phyloP scores from a whole-genome alignment of 2,797 vertebrate genomes.

The Muscicapa striata region DNA sequence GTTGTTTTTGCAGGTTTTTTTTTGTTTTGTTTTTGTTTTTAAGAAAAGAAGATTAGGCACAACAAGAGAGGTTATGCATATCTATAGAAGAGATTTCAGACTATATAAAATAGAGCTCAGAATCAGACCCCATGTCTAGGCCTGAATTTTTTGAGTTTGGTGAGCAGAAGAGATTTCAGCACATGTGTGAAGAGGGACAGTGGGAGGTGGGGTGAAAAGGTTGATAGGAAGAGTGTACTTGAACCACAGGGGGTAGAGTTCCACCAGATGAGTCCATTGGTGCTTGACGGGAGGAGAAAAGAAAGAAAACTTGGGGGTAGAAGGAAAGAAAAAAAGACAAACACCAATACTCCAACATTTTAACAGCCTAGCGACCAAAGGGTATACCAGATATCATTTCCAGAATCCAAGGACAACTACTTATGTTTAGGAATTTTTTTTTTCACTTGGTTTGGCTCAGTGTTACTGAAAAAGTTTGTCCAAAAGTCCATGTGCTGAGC shows the following conservation, averaged over 20 bases:
- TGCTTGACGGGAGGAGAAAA: neutral
- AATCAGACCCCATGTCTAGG: neutral
- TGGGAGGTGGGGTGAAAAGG: conserved; percentile 21
- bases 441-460: neutral
- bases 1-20: neutral
- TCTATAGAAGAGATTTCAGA: neutral
- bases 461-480: neutral
- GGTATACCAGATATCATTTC: neutral
- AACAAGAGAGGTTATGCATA: neutral
- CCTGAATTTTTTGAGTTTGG: neutral
- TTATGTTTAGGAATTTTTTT: rapidly evolving
- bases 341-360: neutral
- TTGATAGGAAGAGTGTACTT: conserved; percentile 39
- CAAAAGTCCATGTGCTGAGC: neutral
- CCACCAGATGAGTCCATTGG: neutral
- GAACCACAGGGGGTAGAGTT: conserved; percentile 17
- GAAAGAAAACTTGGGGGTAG: neutral
- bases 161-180: neutral
- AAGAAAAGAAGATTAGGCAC: neutral
- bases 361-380: neutral
- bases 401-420: neutral
- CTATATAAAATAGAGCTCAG: neutral
- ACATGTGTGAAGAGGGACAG: neutral
- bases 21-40: neutral
- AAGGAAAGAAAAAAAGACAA: neutral